Conservation (phyloP, 2,888 invertebrate species). For the Apamea crenata region DNA sequence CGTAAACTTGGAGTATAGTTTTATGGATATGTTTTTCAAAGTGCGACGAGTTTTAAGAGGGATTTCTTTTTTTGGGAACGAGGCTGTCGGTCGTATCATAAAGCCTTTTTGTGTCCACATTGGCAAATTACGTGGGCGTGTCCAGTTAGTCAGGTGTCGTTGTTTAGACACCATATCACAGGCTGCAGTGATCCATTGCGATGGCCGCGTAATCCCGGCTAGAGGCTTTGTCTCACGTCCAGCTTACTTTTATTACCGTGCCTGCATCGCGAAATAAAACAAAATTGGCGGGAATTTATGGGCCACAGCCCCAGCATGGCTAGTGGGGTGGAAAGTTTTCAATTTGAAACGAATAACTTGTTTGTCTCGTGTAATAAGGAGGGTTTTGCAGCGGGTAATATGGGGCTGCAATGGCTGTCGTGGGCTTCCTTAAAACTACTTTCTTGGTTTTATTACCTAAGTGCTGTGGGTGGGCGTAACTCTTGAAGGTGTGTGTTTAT, state of each 20-base stretch:
- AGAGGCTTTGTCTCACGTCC: slow-evolving; percentile 90
- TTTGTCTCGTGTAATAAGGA: slow-evolving; percentile 89
- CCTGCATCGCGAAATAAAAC: slow-evolving; percentile 90
- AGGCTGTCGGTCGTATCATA: slow-evolving; percentile 61
- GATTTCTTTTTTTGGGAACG: slow-evolving; percentile 72
- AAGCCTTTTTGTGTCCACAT: slow-evolving; percentile 61
- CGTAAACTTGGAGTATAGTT: slow-evolving; percentile 81
- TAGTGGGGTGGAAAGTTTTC: slow-evolving; percentile 90
- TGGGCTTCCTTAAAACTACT: slow-evolving; percentile 89
- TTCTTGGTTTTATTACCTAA: slow-evolving; percentile 89
- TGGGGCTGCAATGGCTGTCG: slow-evolving; percentile 86
- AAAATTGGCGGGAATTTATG: slow-evolving; percentile 90
- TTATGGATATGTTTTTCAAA: slow-evolving; percentile 80
- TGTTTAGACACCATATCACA: slow-evolving; percentile 87
- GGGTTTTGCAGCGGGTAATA: slow-evolving; percentile 87
- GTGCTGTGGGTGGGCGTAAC: slow-evolving; percentile 83
- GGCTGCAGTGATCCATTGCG: slow-evolving; percentile 88
- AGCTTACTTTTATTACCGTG: slow-evolving; percentile 90
- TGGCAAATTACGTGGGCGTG: slow-evolving; percentile 66
- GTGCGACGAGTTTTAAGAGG: slow-evolving; percentile 75
- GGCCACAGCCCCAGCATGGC: slow-evolving; percentile 86
- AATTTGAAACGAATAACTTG: slow-evolving; percentile 90
- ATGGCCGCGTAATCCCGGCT: slow-evolving; percentile 88
- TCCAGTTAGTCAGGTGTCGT: slow-evolving; percentile 81
- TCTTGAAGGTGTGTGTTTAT: slow-evolving; percentile 74